Conservation (phyloP, 2,797 vertebrate species). For the Neoniphon sammara region DNA sequence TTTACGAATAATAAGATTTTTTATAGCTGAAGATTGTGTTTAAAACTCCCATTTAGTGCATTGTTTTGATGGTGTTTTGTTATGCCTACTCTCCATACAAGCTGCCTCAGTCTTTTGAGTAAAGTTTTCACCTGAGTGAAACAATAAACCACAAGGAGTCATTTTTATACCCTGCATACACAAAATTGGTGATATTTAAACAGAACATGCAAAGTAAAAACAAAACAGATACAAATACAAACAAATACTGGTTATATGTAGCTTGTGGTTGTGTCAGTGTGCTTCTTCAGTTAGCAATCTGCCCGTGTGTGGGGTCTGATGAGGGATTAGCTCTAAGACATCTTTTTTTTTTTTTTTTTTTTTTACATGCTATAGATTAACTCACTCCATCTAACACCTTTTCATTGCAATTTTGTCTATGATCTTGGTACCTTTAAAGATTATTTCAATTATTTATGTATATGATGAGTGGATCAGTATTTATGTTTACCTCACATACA, state of each 20-base stretch:
- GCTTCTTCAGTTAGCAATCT: background rate
- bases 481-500: background rate
- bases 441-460: too few relatives aligned
- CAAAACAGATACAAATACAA: too few relatives aligned
- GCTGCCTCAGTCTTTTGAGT: constrained; percentile 34
- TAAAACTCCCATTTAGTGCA: constrained; percentile 7
- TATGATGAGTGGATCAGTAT: too few relatives aligned
- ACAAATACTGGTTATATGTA: too few relatives aligned
- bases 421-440: too few relatives aligned
- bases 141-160: constrained; percentile 10
- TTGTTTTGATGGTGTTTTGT: constrained; percentile 16
- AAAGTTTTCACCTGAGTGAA: constrained; percentile 36
- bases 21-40: constrained; percentile 4
- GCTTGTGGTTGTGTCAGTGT: background rate
- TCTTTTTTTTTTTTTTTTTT: background rate
- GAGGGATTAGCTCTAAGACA: constrained; percentile 10
- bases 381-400: background rate
- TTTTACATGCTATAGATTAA: background rate
- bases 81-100: constrained; percentile 21
- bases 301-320: background rate
- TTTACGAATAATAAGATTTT: constrained; percentile 26
- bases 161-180: constrained; percentile 4
- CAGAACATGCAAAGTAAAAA: background rate
- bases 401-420: background rate
- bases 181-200: background rate